These are phyloP conservation scores for Boleophthalmus pectinirostris DNA, from an alignment of 2,113 vertebrate species.

Conservation along the genomic window DNA sequence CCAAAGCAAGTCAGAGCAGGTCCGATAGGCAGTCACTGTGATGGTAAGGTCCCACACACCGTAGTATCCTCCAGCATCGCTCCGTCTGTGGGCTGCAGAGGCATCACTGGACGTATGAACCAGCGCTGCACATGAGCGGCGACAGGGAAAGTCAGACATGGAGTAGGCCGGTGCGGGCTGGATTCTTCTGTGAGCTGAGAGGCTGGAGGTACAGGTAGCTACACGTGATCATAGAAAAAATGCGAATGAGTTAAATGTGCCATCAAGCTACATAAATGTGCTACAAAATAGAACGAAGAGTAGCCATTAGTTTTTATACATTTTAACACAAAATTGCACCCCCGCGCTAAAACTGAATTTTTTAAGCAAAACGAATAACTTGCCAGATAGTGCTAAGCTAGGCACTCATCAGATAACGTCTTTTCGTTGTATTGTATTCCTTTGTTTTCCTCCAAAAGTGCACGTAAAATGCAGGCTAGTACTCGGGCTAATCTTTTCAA, in stretches of 20 bases:
- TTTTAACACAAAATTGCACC: too few relatives aligned
- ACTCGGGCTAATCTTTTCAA: not conserved
- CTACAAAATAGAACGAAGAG: too few relatives aligned
- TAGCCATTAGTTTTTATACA: too few relatives aligned
- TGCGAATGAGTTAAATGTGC: too few relatives aligned
- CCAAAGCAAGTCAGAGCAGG: conserved; percentile 26
- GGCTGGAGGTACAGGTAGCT: not conserved
- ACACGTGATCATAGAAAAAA: too few relatives aligned
- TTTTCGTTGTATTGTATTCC: not conserved
- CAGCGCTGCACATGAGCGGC: conserved; percentile 57
- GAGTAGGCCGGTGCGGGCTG: conserved; percentile 23
- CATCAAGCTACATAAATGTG: too few relatives aligned
- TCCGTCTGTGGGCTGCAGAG: conserved; percentile 65
- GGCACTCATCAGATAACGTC: not conserved
- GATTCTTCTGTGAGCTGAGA: conserved; percentile 14
- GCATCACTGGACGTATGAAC: conserved; percentile 57
- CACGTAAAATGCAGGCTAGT: not conserved
- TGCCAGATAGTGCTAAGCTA: not conserved
- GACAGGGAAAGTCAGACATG: conserved; percentile 41
- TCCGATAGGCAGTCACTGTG: conserved; percentile 38
- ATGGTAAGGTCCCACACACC: conserved; percentile 52
- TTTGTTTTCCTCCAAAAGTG: not conserved
- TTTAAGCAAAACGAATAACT: too few relatives aligned
- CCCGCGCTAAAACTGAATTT: too few relatives aligned
- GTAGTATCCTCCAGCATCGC: conserved; percentile 53